phyloP scores from a whole-genome alignment of 2,888 invertebrate species.

The Cheilosia vernalis region DNA sequence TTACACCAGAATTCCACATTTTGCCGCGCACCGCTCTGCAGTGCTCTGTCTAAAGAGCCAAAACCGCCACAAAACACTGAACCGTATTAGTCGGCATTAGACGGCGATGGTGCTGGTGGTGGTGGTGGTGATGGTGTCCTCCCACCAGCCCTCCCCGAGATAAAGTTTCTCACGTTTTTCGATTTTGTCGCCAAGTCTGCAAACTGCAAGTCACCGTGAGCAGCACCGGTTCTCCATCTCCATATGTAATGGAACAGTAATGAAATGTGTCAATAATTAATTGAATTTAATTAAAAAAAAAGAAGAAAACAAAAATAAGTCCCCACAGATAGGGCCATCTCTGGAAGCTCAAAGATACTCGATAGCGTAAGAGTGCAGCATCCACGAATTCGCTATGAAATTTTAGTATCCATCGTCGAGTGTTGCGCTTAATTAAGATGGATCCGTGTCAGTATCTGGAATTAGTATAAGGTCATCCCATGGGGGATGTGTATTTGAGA shows the following conservation, averaged over 20 bases:
- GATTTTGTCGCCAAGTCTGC: conserved; percentile 75
- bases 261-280: conserved; percentile 83
- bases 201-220: conserved; percentile 5
- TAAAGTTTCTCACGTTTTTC: conserved; percentile 79
- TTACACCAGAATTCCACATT: conserved; percentile 72
- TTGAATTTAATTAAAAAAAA: conserved; percentile 81
- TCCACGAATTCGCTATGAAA: conserved; percentile 71
- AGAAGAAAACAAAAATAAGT: conserved; percentile 25
- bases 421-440: conserved; percentile 80
- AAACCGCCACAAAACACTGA: conserved; percentile 33
- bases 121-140: conserved; percentile 4
- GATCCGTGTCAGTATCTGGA: conserved; percentile 78
- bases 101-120: conserved; percentile 29
- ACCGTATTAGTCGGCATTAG: conserved; percentile 48
- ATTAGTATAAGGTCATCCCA: conserved; percentile 74
- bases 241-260: conserved; percentile 77
- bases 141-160: conserved; percentile 50
- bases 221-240: conserved; percentile 13
- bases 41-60: conserved; percentile 25
- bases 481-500: conserved; percentile 33
- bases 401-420: conserved; percentile 65
- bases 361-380: conserved; percentile 22
- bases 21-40: conserved; percentile 16
- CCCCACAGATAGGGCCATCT: conserved; percentile 1
- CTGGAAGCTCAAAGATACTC: not conserved